These are phyloP conservation scores for Ephestia elutella DNA, from an alignment of 1,140 invertebrate species.

Conservation along the genomic window DNA sequence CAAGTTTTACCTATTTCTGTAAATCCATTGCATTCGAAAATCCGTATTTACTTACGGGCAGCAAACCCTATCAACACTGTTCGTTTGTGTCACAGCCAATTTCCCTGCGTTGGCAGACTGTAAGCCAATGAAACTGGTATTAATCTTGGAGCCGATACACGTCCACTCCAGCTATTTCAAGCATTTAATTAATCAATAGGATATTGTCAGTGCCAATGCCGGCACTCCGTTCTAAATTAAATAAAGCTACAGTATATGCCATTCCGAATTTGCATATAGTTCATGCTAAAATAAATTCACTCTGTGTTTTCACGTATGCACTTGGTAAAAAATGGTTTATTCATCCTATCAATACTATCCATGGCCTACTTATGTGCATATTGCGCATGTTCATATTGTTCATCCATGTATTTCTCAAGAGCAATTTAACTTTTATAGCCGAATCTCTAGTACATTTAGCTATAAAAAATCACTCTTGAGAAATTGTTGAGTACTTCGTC, in stretches of 20 bases:
- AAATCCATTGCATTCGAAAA: too few species aligned
- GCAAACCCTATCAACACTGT: background rate
- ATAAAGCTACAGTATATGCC: background rate
- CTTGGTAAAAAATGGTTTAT: too few species aligned
- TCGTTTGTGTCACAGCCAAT: background rate
- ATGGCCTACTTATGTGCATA: too few species aligned
- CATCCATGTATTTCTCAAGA: too few species aligned
- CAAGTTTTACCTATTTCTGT: background rate
- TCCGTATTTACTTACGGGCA: background rate
- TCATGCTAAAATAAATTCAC: background rate
- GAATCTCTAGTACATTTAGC: too few species aligned
- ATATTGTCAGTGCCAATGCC: background rate
- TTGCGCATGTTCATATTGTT: too few species aligned
- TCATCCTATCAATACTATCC: too few species aligned
- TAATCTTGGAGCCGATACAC: background rate
- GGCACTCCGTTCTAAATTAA: background rate
- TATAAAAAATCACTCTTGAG: too few species aligned
- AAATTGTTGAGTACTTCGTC: too few species aligned
- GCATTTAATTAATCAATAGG: constrained; percentile 1
- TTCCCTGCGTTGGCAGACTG: background rate
- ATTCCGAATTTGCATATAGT: background rate
- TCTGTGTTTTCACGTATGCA: too few species aligned
- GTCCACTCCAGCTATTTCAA: background rate
- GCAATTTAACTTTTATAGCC: too few species aligned
- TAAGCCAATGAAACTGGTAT: constrained; percentile 1